Base-by-base conservation (phyloP, 1,140 invertebrate species). In the Nautilus pompilius region DNA sequence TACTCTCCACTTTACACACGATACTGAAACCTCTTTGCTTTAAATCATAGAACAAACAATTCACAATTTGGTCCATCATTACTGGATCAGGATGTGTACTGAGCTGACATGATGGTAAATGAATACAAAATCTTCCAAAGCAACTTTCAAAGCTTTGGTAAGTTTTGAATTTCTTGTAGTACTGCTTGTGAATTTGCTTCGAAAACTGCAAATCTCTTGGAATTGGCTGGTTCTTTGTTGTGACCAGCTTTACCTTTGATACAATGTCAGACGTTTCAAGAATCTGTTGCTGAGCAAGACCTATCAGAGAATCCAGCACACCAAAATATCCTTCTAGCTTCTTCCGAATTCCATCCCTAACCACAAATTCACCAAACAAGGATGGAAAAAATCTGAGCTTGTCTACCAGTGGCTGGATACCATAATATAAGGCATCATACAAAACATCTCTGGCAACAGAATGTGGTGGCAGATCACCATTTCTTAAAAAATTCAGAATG, bases 401-500 rank as follows among this genome's bases (percentile, higher is more conserved):
- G 4, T 73, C 65, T 29, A 71, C 62, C 0, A 73, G 54, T 20
- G 67, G 24, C 20, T 69, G 46, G 32, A 73, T 73, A 0, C 71
- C 67, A 55, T 71, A 71, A 63, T 65, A 73, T 51, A 67, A 54
- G 6, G 71, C 71, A 30, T 73, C 71, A 24, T 62, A 58, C 1
- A 73, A 26, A 32, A 73, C 65, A 30, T 69, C 60, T 54, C 71
- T 63, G 1, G 65, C 63, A 45, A 63, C 36, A 29, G 58, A 30
- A 28, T 64, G 51, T 24, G 71, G 71, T 13, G 71, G 71, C 10
- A 71, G 30, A 36, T 69, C 66, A 13, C 69, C 58, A 20, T 70
- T n/a, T 45, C 75, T 46, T 5, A 75, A 59, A 36, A 63, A 77
- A 36, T 74, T 74, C 17, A 76, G 54, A 56, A 75, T 67, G 53